Evolutionary conservation across 2,113 vertebrate genomes (phyloP).

Genomic region (Ailuropoda melanoleuca): DNA sequence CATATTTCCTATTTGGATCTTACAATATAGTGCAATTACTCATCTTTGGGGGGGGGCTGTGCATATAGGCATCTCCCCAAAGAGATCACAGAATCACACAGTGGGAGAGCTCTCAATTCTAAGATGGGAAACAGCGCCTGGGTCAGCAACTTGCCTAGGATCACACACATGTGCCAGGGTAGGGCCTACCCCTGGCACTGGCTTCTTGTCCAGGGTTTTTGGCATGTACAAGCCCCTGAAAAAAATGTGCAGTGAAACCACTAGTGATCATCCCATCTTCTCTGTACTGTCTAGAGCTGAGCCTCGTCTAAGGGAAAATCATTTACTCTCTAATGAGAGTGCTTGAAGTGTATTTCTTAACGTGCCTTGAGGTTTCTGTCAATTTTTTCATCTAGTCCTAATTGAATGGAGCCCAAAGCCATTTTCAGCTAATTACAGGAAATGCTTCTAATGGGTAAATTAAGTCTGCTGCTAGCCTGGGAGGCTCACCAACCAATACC

Average conservation of each 20-base stretch:
- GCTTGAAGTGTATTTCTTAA: conserved; percentile 57
- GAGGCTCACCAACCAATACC: not conserved
- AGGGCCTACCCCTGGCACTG: rapidly evolving
- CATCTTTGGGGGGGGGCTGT: not conserved
- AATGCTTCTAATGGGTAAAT: conserved; percentile 64
- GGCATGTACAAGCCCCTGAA: not conserved
- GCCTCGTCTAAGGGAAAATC: conserved; percentile 1
- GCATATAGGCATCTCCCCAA: not conserved
- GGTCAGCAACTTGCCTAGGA: not conserved
- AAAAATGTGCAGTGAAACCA: no score
- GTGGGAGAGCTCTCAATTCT: not conserved
- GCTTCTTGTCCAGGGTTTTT: not conserved
- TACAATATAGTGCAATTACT: not conserved
- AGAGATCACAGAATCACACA: not conserved
- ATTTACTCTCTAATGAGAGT: conserved; percentile 54
- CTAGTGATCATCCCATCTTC: not conserved
- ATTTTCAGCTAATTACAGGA: conserved; percentile 66
- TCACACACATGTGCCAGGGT: not conserved
- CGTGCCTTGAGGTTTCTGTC: conserved; percentile 61
- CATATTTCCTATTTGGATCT: not conserved
- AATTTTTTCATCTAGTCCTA: conserved; percentile 67
- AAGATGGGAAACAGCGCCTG: not conserved
- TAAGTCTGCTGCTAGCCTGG: not conserved
- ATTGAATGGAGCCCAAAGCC: conserved; percentile 49
- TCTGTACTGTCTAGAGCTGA: not conserved